A percentile compares a stretch with the other conserved stretches of the same genome.
Conservation (phyloP, 2,888 invertebrate species). For the Baronia brevicornis region DNA sequence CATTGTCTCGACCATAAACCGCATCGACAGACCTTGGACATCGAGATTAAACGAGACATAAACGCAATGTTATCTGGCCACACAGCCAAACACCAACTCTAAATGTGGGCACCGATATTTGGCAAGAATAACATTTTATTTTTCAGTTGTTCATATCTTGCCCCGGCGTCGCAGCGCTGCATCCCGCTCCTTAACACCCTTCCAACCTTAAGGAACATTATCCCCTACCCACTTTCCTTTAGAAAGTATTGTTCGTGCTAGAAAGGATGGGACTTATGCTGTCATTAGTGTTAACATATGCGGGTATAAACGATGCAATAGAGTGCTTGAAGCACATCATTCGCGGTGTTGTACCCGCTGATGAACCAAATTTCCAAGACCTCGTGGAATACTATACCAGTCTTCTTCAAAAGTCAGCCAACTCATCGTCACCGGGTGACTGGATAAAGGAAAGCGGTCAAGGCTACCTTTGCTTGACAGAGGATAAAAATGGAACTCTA, state of each 20-base stretch:
- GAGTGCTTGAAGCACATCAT: constrained; percentile 73
- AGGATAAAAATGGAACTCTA: constrained; percentile 53
- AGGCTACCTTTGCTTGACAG: constrained; percentile 57
- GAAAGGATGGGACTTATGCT: constrained; percentile 82
- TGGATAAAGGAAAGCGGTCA: constrained; percentile 59
- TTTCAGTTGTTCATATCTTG: constrained; percentile 75
- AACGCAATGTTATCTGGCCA: constrained; percentile 46
- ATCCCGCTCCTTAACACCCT: constrained; percentile 50
- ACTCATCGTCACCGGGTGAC: constrained; percentile 34
- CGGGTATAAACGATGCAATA: constrained; percentile 82
- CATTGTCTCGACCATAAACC: constrained; percentile 26
- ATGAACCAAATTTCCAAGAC: constrained; percentile 54
- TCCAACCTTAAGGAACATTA: constrained; percentile 30
- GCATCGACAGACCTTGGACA: constrained; percentile 36
- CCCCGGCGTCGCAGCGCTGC: constrained; percentile 64
- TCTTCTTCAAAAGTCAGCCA: constrained; percentile 47
- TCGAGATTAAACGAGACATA: constrained; percentile 37
- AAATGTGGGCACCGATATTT: constrained; percentile 68
- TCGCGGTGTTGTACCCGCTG: constrained; percentile 56
- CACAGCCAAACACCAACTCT: constrained; percentile 65
- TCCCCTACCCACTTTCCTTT: constrained; percentile 29
- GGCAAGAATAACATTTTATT: constrained; percentile 70
- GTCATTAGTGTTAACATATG: constrained; percentile 83
- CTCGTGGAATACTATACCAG: constrained; percentile 55
- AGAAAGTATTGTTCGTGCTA: constrained; percentile 18